Percentiles rank a stretch among this genome's conserved stretches.
Conservation (phyloP, 2,888 invertebrate genomes). For the Exephanes ischioxanthus region DNA sequence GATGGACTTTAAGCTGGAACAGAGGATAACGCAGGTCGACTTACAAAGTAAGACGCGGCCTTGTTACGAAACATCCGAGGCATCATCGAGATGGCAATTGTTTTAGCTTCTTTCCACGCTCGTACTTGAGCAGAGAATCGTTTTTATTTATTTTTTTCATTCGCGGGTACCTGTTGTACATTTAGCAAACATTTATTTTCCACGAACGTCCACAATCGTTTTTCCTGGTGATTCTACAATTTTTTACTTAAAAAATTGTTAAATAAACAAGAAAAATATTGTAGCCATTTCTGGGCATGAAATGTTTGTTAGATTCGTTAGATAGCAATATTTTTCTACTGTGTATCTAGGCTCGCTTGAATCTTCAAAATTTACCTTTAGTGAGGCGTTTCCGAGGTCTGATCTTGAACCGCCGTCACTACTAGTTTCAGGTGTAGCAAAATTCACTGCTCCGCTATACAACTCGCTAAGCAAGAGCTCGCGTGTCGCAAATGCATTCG, state of each 20-base stretch:
- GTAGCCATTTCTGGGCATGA: no score
- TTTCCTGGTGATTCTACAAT: no score
- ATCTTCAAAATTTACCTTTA: background rate
- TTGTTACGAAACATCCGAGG: background rate
- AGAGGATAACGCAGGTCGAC: background rate
- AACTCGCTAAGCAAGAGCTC: constrained; percentile 1
- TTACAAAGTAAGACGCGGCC: background rate
- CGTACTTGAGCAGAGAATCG: background rate
- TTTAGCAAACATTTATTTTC: no score
- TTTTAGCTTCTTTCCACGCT: background rate
- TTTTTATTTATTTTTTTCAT: no score
- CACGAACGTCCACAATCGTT: no score
- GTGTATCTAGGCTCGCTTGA: background rate
- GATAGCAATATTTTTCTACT: no score
- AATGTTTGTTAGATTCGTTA: no score
- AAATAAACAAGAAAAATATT: no score
- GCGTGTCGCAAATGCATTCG: constrained; percentile 8
- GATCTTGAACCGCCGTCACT: background rate
- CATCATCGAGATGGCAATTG: background rate
- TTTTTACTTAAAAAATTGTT: no score
- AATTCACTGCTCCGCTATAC: background rate
- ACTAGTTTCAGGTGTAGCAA: background rate
- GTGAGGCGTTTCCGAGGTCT: background rate
- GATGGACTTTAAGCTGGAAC: background rate
- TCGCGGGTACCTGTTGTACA: no score